Evolutionary conservation across 1,140 invertebrate species (phyloP).

Genomic region (Catajapyx aquilonaris): DNA sequence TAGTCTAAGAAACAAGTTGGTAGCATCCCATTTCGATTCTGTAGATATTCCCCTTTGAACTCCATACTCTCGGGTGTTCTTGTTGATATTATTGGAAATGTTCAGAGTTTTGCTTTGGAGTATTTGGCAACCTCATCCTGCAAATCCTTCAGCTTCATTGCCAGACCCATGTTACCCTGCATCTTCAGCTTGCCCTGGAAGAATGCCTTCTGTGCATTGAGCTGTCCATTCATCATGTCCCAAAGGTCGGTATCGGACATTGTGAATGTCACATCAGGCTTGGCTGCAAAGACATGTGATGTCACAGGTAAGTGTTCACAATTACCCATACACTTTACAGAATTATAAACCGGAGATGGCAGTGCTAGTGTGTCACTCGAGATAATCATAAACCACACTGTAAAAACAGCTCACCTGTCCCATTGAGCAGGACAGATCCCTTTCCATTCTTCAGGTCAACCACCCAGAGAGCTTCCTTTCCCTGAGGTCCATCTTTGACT

Average conservation of each 20-base stretch:
- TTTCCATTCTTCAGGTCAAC: conserved; percentile 75
- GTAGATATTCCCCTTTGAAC: too few species aligned
- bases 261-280: conserved; percentile 78
- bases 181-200: conserved; percentile 94
- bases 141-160: conserved; percentile 79
- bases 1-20: too few species aligned
- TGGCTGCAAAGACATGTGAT: conserved; percentile 34
- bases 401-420: conserved; percentile 42
- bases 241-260: conserved; percentile 68
- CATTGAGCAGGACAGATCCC: conserved; percentile 58
- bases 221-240: conserved; percentile 67
- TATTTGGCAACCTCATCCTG: conserved; percentile 43
- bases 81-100: too few species aligned
- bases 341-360: too few species aligned
- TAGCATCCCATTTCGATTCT: too few species aligned
- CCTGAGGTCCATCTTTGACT: conserved; percentile 51
- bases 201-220: conserved; percentile 90
- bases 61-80: too few species aligned
- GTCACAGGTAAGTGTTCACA: too few species aligned
- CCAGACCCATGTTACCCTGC: conserved; percentile 86
- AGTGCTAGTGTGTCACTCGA: too few species aligned
- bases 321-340: too few species aligned
- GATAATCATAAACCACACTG: too few species aligned
- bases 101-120: too few species aligned
- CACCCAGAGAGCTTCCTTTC: conserved; percentile 63